Conservation (phyloP, 1,140 invertebrate genomes). For the Sweltsa coloradensis region DNA sequence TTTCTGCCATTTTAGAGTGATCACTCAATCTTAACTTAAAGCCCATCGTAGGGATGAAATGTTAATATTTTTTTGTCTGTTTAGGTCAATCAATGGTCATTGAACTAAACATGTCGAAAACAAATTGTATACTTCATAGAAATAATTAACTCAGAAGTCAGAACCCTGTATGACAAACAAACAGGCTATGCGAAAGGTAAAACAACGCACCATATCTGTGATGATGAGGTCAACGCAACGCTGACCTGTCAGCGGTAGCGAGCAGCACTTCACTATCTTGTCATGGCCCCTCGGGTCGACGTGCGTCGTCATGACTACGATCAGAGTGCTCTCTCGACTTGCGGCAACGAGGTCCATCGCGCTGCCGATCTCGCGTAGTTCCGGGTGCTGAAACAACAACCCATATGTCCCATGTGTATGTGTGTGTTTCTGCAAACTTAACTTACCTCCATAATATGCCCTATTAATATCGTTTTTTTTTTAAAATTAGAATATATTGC, state of each 20-base stretch:
- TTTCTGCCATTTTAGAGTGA: no score
- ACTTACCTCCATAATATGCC: slow-evolving; percentile 14
- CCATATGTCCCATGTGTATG: no score
- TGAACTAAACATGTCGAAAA: no score
- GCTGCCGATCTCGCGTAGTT: slow-evolving; percentile 98
- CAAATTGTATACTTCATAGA: no score
- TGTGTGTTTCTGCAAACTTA: no score
- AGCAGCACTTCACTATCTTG: slow-evolving; percentile 85
- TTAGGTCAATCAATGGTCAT: no score
- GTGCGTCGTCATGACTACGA: slow-evolving; percentile 97
- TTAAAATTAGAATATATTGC: background rate
- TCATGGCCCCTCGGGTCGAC: slow-evolving; percentile 78
- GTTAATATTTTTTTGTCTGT: no score
- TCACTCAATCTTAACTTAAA: no score
- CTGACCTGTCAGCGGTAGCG: slow-evolving; percentile 85
- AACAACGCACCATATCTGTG: slow-evolving; percentile 68
- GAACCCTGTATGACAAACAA: no score
- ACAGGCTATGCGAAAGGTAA: no score
- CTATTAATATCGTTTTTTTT: background rate
- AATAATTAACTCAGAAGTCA: no score
- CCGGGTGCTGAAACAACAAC: slow-evolving; percentile 73
- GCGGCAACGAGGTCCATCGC: slow-evolving; percentile 96
- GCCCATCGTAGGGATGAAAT: no score
- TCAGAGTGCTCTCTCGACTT: slow-evolving; percentile 76
- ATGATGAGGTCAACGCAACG: slow-evolving; percentile 93